Conservation (phyloP, 2,797 vertebrate genomes). For the Microcaecilia unicolor region DNA sequence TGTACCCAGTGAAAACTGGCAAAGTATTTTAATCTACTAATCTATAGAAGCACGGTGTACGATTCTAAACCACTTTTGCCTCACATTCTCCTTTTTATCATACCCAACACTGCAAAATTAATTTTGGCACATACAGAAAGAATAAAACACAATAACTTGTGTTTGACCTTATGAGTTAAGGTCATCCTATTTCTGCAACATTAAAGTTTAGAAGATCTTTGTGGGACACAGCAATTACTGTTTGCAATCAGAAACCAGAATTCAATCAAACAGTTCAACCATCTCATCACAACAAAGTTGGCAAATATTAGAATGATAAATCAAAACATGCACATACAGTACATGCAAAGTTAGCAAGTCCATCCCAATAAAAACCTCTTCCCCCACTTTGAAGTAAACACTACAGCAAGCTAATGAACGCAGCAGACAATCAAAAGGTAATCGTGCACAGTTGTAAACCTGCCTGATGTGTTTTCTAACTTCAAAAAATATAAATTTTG, state of each 20-base stretch:
- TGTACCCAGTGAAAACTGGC: neutral
- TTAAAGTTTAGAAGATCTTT: neutral
- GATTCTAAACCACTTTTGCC: neutral
- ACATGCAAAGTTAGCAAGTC: neutral
- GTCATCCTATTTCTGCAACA: slow-evolving; percentile 9
- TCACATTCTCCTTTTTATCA: neutral
- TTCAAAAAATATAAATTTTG: no score
- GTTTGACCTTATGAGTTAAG: neutral
- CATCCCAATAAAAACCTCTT: neutral
- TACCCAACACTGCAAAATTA: neutral
- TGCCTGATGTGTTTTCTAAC: no score
- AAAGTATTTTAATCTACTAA: neutral
- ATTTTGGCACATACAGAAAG: slow-evolving; percentile 5
- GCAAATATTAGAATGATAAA: neutral
- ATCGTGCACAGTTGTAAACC: no score
- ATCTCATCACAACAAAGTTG: neutral
- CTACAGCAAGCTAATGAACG: no score
- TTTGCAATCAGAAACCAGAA: fast-evolving
- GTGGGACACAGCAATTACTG: fast-evolving
- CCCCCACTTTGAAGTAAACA: neutral
- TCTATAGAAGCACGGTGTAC: neutral
- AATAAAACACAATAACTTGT: neutral
- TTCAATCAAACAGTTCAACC: neutral
- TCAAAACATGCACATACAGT: fast-evolving
- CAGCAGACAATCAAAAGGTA: no score